Base-by-base conservation (phyloP, 2,797 vertebrate genomes). In the Rallus crepitans region DNA sequence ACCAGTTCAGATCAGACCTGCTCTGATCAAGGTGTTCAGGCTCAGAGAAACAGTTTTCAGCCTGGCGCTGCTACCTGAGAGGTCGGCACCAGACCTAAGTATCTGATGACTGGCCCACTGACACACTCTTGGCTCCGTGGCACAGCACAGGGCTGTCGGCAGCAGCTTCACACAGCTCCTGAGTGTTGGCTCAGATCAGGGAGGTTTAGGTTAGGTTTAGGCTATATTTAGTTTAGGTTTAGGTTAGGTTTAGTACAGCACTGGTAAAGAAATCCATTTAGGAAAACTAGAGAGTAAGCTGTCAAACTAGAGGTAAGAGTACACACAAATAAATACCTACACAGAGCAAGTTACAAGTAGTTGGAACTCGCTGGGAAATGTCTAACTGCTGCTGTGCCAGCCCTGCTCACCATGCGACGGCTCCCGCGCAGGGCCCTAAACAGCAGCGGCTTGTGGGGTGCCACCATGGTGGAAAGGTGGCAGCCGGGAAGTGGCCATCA, bases 31-130 rank as follows among this genome's bases (percentile, higher is more conserved):
- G 30, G 23, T 3, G 33, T 40, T 10, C 1, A 1, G 82, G 25
- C 13, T 7, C 27, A 25, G 16, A 71, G 53, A 21, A 18, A 4
- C 5, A 7, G 57, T 12, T 35, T 31, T 15, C 25, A n/a, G 52
- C 27, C 31, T 33, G 14, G 69, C 3, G 11, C 18, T 7, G 27
- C 6, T 5, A 42, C 4, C 17, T 5, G n/a, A 8, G 7, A 23
- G 3, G 23, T 0, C 1, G 47, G 3, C 1, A 11, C 14, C 27
- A 8, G 37, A 27, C 2, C 52, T 28, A 5, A 1, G 47, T 1
- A 3, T 18, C 3, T 6, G 52, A 1, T 6, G 31, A 15, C 18
- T 0, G 23, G 42, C 56, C 2, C 2, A 40, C 21, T 1, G 3
- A 28, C 2, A 1, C 8, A 4, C 37, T 25, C 28, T 18, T 7